Evolutionary conservation across 2,888 invertebrate species (phyloP).

Genomic region (Melieria picta): DNA sequence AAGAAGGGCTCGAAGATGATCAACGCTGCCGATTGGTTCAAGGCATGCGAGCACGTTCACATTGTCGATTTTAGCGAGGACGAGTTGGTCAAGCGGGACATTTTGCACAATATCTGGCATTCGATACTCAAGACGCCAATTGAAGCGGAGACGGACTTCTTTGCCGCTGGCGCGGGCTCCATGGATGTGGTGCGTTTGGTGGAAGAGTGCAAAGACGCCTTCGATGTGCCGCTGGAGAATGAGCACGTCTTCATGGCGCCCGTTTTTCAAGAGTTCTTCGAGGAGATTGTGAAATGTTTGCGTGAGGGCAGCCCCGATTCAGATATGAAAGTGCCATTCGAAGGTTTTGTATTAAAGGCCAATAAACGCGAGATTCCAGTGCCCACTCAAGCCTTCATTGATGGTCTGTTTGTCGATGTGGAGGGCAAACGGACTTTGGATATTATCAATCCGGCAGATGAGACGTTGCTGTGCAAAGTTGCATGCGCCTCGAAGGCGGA

Average conservation of each 20-base stretch:
- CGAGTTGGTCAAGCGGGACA: conserved; percentile 76
- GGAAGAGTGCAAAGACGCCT: conserved; percentile 89
- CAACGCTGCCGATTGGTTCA: conserved; percentile 80
- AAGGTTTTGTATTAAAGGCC: conserved; percentile 78
- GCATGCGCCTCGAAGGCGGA: conserved; percentile 80
- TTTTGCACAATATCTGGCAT: conserved; percentile 80
- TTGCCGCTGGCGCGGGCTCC: conserved; percentile 93
- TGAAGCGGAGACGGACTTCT: conserved; percentile 88
- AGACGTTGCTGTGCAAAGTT: conserved; percentile 79
- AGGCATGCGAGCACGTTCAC: conserved; percentile 68
- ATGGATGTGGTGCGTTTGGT: conserved; percentile 94
- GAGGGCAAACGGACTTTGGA: conserved; percentile 73
- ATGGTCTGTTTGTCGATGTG: conserved; percentile 88
- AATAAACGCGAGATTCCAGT: conserved; percentile 88
- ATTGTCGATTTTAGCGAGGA: conserved; percentile 76
- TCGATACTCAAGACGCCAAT: conserved; percentile 82
- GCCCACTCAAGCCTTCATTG: conserved; percentile 90
- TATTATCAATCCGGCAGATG: conserved; percentile 86
- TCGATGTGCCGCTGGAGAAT: conserved; percentile 81
- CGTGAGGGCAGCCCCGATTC: conserved; percentile 73
- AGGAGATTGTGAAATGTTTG: conserved; percentile 73
- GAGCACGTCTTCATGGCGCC: conserved; percentile 95
- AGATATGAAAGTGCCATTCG: conserved; percentile 70
- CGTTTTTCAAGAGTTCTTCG: conserved; percentile 83
- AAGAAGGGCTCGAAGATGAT: conserved; percentile 85